Evolutionary conservation across 2,888 invertebrate genomes (phyloP).

Genomic region (Acleris laterana): DNA sequence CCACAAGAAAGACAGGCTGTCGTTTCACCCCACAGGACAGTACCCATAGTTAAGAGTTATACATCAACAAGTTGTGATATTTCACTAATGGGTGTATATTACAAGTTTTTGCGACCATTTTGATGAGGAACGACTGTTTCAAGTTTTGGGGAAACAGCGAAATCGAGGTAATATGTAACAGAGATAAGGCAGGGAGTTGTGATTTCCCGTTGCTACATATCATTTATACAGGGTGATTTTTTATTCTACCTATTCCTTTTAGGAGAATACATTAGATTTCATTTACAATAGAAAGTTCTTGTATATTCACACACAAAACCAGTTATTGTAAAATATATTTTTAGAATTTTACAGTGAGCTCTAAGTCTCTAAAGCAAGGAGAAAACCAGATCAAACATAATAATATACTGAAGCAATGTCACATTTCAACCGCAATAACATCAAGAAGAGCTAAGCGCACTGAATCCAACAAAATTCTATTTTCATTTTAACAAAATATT

Average conservation of each 20-base stretch:
- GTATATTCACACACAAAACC: no score
- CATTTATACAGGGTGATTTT: no score
- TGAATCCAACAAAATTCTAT: background rate
- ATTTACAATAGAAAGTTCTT: no score
- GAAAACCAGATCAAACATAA: no score
- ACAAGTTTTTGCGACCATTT: slow-evolving; percentile 17
- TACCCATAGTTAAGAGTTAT: slow-evolving; percentile 9
- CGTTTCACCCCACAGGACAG: slow-evolving; percentile 5
- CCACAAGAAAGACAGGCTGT: background rate
- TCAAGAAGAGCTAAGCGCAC: background rate
- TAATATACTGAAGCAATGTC: no score
- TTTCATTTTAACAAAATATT: slow-evolving; percentile 6
- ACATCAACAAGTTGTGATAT: slow-evolving; percentile 18
- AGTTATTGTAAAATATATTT: no score
- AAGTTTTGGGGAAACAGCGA: slow-evolving; percentile 4
- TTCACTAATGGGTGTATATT: slow-evolving; percentile 20
- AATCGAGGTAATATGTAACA: slow-evolving; percentile 1
- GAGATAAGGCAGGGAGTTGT: background rate
- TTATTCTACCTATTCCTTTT: no score
- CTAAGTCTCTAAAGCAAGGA: no score
- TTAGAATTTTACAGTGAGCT: no score
- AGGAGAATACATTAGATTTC: no score
- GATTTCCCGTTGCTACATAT: background rate
- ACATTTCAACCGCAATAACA: background rate
- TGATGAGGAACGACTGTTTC: slow-evolving; percentile 10